Evolutionary conservation across 2,797 vertebrate species (phyloP), one percentile per base, ranked within the genome.

Genomic region (Hybognathus amarus): DNA sequence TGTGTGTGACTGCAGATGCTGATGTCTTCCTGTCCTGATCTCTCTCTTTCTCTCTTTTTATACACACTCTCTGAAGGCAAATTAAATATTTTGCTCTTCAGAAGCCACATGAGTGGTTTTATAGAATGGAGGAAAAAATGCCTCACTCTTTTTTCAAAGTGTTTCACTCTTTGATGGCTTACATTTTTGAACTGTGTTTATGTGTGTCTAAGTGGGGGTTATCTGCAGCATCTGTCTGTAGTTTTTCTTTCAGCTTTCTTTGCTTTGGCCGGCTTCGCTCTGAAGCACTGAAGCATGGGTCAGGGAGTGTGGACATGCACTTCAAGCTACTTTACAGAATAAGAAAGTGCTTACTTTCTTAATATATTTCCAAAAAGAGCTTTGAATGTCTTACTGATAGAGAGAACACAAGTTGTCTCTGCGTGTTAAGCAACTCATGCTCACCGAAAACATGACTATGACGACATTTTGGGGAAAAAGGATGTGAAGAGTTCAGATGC

Each of bases 231-330:
- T 83, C 85, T 84, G 87, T 82, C 82, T 42, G 68, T 79, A 73
- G 69, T 22, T 64, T 79, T 52, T 75, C 33, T 56, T 79, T 50
- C 24, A 50, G 24, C 22, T 61, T 76, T 67, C 18, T 27, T 45
- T 78, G 73, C 83, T 73, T 80, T 66, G 61, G 50, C 69, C 75
- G 69, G 9, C 50, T 54, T 77, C 1, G 15, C 56, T 78, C 64
- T 82, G 66, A 82, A 79, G 80, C 77, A 88, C 80, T 90, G 92
- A 93, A 67, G 71, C 47, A 56, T 68, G 50, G 80, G 61, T n/a
- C 36, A 79, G 4, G 47, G 56, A 13, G 47, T 82, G 63, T 63
- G 27, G 27, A 81, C n/a, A 66, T 54, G 36, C 45, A 54, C 47
- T 56, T 82, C 33, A 75, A 75, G 18, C 17, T 76, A 82, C 61